Conservation (phyloP, 2,888 invertebrate genomes). For the Plagodis pulveraria region DNA sequence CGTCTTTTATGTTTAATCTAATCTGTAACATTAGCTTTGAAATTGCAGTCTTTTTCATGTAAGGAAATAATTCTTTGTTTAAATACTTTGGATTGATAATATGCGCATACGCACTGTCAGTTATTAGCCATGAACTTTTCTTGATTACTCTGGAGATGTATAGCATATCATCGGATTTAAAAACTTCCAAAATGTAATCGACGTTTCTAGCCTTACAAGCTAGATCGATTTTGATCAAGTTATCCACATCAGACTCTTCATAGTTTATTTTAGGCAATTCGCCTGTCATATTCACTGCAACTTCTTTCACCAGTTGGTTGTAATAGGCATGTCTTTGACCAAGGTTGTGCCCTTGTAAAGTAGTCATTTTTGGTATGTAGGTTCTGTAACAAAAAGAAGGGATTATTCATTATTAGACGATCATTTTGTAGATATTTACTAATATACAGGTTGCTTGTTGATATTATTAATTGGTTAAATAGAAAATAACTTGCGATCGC, state of each 20-base stretch:
- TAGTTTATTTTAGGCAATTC: conserved; percentile 10
- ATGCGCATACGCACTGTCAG: conserved; percentile 55
- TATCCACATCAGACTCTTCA: conserved; percentile 38
- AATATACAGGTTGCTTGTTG: too few species aligned
- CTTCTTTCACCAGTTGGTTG: conserved; percentile 35
- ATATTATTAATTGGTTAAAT: too few species aligned
- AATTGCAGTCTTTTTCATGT: conserved; percentile 60
- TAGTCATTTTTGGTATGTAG: too few species aligned
- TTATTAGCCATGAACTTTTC: conserved; percentile 61
- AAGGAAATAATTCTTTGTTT: conserved; percentile 52
- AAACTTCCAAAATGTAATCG: conserved; percentile 47
- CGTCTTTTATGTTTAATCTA: conserved; percentile 58
- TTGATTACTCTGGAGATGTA: conserved; percentile 65
- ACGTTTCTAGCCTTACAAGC: conserved; percentile 50
- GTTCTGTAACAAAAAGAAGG: too few species aligned
- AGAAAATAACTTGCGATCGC: too few species aligned
- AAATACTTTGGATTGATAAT: conserved; percentile 65
- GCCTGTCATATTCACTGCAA: conserved; percentile 22
- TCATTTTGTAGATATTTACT: too few species aligned
- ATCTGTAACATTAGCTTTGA: conserved; percentile 60
- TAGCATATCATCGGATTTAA: conserved; percentile 57
- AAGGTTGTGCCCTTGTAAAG: conserved; percentile 49
- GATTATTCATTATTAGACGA: too few species aligned
- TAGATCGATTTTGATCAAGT: conserved; percentile 57
- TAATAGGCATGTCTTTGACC: conserved; percentile 48